A percentile compares a stretch with the other conserved stretches of the same genome.
These are phyloP conservation scores for Centropyge bicolor DNA, from an alignment of 2,797 vertebrate species.

Conservation along the genomic window DNA sequence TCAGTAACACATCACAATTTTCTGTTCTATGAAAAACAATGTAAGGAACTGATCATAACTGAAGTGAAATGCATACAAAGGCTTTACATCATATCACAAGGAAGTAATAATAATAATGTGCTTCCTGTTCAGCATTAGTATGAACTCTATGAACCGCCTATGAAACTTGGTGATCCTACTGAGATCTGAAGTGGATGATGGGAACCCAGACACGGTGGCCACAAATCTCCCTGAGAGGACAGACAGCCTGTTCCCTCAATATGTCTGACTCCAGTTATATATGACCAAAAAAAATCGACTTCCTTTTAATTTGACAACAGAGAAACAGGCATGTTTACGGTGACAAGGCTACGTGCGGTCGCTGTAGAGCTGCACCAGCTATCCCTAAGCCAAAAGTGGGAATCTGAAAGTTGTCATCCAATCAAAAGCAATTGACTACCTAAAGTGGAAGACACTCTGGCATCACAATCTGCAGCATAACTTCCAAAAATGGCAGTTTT, in stretches of 20 bases:
- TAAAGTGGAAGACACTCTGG: neutral
- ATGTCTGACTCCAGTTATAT: neutral
- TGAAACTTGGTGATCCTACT: constrained; percentile 16
- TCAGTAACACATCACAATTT: constrained; percentile 1
- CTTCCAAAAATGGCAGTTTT: neutral
- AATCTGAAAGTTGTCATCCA: neutral
- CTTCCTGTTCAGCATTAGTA: constrained; percentile 43
- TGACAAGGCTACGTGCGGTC: neutral
- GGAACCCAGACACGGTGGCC: constrained; percentile 1
- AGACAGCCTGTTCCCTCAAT: constrained; percentile 5
- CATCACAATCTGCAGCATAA: neutral
- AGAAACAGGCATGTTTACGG: neutral
- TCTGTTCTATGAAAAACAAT: constrained; percentile 22
- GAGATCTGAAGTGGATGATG: constrained; percentile 14
- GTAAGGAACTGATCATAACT: constrained; percentile 4
- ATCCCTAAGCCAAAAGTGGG: neutral
- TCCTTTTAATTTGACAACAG: constrained; percentile 1
- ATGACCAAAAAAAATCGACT: neutral
- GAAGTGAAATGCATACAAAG: constrained; percentile 23
- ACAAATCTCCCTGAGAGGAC: neutral
- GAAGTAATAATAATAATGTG: constrained; percentile 34
- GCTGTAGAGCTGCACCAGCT: neutral
- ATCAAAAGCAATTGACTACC: neutral
- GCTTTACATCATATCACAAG: constrained; percentile 37
- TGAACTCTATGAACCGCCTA: constrained; percentile 19